Percentiles rank a stretch among this genome's conserved stretches.
phyloP scores from a whole-genome alignment of 2,113 vertebrate genomes.

The Ceuthmochares aereus region DNA sequence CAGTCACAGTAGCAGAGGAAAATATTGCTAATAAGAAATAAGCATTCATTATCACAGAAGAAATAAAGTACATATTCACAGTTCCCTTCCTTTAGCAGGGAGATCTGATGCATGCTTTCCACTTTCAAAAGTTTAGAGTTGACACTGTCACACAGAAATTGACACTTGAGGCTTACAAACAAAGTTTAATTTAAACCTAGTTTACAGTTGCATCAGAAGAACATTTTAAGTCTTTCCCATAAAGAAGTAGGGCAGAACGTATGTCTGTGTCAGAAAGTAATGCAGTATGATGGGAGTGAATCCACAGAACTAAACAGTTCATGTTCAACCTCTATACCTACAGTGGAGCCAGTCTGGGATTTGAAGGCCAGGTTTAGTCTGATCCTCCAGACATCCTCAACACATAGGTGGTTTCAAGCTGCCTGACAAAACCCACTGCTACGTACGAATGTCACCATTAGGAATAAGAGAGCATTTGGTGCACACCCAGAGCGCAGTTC shows the following conservation, averaged over 20 bases:
- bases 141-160: conserved; percentile 6
- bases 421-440: neutral
- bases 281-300: neutral
- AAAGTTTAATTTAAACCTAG: conserved; percentile 63
- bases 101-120: neutral
- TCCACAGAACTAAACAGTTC: neutral
- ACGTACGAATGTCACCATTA: too few species aligned
- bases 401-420: neutral
- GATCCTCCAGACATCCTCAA: neutral
- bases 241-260: neutral
- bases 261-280: neutral
- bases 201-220: conserved; percentile 51
- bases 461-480: neutral
- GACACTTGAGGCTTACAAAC: conserved; percentile 24
- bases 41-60: neutral
- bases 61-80: neutral
- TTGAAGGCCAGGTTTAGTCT: neutral
- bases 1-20: neutral
- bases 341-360: neutral
- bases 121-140: neutral
- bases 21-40: neutral
- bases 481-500: neutral
- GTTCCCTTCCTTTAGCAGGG: neutral
- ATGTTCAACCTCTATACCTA: neutral
- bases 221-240: conserved; percentile 16